Conservation (phyloP, 2,888 invertebrate genomes). For the Caenorhabditis sp. region DNA sequence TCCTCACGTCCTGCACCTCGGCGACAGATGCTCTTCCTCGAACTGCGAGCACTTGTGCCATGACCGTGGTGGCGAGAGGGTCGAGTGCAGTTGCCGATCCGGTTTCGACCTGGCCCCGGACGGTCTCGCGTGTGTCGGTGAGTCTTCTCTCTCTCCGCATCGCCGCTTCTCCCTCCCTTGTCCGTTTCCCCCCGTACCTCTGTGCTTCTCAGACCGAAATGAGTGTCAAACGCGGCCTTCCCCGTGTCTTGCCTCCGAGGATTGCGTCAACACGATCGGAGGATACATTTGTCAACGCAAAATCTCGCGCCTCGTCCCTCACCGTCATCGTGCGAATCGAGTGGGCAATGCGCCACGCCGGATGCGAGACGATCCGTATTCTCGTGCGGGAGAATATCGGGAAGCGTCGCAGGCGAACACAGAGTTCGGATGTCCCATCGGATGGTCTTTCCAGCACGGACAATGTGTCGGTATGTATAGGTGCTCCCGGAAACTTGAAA, state of each 20-base stretch:
- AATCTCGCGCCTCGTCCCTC: constrained; percentile 45
- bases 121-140: constrained; percentile 75
- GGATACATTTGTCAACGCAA: constrained; percentile 85
- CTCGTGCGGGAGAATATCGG: constrained; percentile 37
- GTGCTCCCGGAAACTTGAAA: too few relatives aligned
- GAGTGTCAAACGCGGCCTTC: constrained; percentile 47
- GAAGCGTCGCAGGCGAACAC: constrained; percentile 37
- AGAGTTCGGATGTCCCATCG: constrained; percentile 51
- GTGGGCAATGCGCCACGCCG: constrained; percentile 36
- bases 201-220: constrained; percentile 59
- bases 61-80: constrained; percentile 69
- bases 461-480: constrained; percentile 54
- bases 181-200: too few relatives aligned
- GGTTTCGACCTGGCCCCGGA: constrained; percentile 77
- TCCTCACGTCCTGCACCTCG: constrained; percentile 58
- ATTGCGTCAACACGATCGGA: constrained; percentile 80
- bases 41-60: constrained; percentile 78
- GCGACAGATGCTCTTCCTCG: constrained; percentile 71
- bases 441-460: constrained; percentile 43
- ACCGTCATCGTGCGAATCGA: constrained; percentile 45
- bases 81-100: constrained; percentile 76
- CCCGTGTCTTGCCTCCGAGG: constrained; percentile 58
- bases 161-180: too few relatives aligned
- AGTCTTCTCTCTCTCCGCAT: constrained; percentile 12
- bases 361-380: constrained; percentile 56